Base-by-base conservation (phyloP, 2,888 invertebrate species). In the Nipponacmea schrenckii region DNA sequence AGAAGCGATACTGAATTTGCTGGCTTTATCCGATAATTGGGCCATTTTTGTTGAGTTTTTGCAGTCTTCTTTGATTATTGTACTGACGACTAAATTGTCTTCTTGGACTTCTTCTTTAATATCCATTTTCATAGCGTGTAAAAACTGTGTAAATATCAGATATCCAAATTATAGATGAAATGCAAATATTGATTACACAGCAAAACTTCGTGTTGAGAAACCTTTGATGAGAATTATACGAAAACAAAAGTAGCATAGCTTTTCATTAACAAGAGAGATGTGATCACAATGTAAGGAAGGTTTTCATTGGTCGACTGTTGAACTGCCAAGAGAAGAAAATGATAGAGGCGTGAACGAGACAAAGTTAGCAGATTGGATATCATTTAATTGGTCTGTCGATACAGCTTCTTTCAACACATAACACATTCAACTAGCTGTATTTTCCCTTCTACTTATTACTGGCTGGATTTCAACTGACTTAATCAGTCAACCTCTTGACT, bases 321-420 rank as follows among this genome's bases (percentile, higher is more conserved):
- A 56, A 63, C 24, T 48, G 63, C 45, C 24, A 39, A 69, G 62
- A 62, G 56, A 62, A 44, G 64, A 20, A 50, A 20, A 17, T n/a
- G 17, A 45, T 39, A 24, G 64, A 45, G 72, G 72, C 72, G 72
- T 64, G 50, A n/a, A 56, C 68, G 26, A 56, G 24, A 64, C 50
- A 48, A 67, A 31, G 69, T 44, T 63, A 17, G 68, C 65, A 68
- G 67, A 66, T 72, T 63, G 62, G 64, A 65, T 72, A 63, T 67
- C 68, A 62, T 44, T 69, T 72, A 72, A 72, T 72, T 72, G 72
- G 72, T 62, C 66, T 65, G 65, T 45, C 68, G 72, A 69, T 69
- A 72, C 68, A 64, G 62, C 27, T 65, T 69, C 72, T 69, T 72
- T 72, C 72, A 72, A 69, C 72, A 72, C 67, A 68, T 72, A 63